Base-by-base conservation (phyloP, 2,888 invertebrate genomes). In the Disparrhopalites patrizii region DNA sequence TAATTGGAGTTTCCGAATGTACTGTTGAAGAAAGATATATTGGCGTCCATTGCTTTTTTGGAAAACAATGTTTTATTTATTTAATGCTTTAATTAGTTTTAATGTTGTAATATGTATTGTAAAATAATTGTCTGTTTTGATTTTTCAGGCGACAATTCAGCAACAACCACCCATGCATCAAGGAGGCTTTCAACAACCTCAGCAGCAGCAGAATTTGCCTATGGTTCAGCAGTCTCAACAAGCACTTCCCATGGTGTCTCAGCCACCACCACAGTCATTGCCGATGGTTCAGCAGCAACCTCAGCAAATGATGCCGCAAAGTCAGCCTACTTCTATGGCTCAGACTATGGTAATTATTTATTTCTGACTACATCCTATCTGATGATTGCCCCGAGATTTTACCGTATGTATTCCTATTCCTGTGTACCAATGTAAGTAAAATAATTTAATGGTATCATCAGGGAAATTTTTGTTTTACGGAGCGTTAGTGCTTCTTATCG, bases 231-330 rank as follows among this genome's bases (percentile, higher is more conserved):
- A 83, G 73, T 28, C 56, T 15, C 51, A 61, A 28, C 81, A 83
- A 18, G 83, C 83, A 76, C 83, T 82, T 76, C 82, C 82, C 76
- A 82, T 83, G 1, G 83, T 82, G 73, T 82, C 82, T 7, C 61
- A 64, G 50, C 83, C 83, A 74, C 82, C 82, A 76, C 79, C 83
- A 68, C 71, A 62, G 28, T 65, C 50, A 8, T 18, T 31, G 28
- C 27, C 57, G 28, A 57, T 57, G 57, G 57, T 57, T 3, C 60
- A 60, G 31, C 54, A 25, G 3, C 54, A 13, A 4, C 58, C 40
- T n/a, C 58, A 58, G 23, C 60, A 60, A 47, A 47, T 47, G 23
- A 30, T 60, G 23, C 18, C 60, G 0, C 60, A 47, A 33, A 60
- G 28, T 58, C 58, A 40, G n/a, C 27, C 38, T 8, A 58, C 38